phyloP scores from a whole-genome alignment of 2,113 vertebrate species.

The Centropristis striata region DNA sequence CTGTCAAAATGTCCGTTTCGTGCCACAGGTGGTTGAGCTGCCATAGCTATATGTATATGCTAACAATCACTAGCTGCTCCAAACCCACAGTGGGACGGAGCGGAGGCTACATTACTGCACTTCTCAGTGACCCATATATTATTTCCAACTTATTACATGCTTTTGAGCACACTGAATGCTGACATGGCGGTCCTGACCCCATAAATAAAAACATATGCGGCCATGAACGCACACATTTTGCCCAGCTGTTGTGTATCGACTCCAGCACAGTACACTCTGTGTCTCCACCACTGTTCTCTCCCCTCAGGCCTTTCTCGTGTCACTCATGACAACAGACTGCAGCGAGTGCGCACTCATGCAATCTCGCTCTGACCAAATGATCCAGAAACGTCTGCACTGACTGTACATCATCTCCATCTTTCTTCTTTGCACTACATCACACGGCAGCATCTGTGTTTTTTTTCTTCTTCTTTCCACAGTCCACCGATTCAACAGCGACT shows the following conservation, averaged over 20 bases:
- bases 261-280: constrained; percentile 44
- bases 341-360: neutral
- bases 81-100: neutral
- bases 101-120: neutral
- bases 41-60: neutral
- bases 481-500: constrained; percentile 60
- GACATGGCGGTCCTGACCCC: constrained; percentile 1
- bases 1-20: constrained; percentile 12
- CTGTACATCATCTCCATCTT: neutral
- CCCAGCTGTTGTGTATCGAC: constrained; percentile 49
- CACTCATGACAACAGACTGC: constrained; percentile 32
- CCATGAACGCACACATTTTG: constrained; percentile 32
- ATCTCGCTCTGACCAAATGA: constrained; percentile 2
- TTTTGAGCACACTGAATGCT: constrained; percentile 12
- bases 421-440: constrained; percentile 36
- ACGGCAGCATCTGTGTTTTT: constrained; percentile 14
- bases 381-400: constrained; percentile 18
- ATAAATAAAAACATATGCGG: constrained; percentile 28
- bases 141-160: constrained; percentile 20
- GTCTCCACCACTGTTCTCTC: constrained; percentile 38
- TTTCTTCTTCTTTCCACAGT: neutral
- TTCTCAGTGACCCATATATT: constrained; percentile 22
- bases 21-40: neutral
- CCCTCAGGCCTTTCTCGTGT: constrained; percentile 65
- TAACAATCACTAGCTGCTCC: constrained; percentile 1